Evolutionary conservation across 2,888 invertebrate species (phyloP).

Genomic region (Coelopa pilipes): DNA sequence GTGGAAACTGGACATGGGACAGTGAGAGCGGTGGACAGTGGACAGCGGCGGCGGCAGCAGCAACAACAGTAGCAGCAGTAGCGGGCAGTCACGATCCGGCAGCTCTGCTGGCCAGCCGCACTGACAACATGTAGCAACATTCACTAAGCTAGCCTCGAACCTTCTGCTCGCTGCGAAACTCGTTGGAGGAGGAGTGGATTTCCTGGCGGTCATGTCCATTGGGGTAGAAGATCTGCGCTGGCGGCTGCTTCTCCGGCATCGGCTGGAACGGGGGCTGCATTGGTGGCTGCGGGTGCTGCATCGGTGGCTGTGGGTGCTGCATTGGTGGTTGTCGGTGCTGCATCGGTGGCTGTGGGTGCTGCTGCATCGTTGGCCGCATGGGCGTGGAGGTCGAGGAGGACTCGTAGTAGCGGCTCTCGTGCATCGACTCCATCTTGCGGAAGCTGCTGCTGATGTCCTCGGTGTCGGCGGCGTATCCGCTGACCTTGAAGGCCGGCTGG

Average conservation of each 20-base stretch:
- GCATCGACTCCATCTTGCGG: constrained; percentile 58
- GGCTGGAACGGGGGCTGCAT: constrained; percentile 30
- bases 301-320: no score
- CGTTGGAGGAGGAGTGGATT: constrained; percentile 44
- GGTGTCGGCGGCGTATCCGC: constrained; percentile 78
- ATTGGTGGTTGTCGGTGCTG: constrained; percentile 45
- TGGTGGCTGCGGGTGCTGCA: no score
- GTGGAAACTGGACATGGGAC: not conserved
- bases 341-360: constrained; percentile 45
- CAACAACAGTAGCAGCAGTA: constrained; percentile 34
- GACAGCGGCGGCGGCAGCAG: constrained; percentile 29
- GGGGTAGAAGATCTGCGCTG: constrained; percentile 51
- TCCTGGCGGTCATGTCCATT: constrained; percentile 46
- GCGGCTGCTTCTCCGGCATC: constrained; percentile 39
- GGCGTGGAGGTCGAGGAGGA: constrained; percentile 39
- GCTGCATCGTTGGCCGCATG: constrained; percentile 10
- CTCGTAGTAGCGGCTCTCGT: constrained; percentile 57
- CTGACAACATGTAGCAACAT: constrained; percentile 21
- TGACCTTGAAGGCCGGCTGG: constrained; percentile 59
- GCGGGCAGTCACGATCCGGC: constrained; percentile 19
- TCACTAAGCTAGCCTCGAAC: constrained; percentile 53
- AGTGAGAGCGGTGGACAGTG: not conserved
- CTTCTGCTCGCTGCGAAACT: constrained; percentile 62
- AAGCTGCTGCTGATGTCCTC: constrained; percentile 71
- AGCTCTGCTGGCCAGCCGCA: not conserved